A percentile compares a stretch with the other conserved stretches of the same genome.
phyloP scores from a whole-genome alignment of 1,140 invertebrate species.

The Ceratosolen fusciceps region DNA sequence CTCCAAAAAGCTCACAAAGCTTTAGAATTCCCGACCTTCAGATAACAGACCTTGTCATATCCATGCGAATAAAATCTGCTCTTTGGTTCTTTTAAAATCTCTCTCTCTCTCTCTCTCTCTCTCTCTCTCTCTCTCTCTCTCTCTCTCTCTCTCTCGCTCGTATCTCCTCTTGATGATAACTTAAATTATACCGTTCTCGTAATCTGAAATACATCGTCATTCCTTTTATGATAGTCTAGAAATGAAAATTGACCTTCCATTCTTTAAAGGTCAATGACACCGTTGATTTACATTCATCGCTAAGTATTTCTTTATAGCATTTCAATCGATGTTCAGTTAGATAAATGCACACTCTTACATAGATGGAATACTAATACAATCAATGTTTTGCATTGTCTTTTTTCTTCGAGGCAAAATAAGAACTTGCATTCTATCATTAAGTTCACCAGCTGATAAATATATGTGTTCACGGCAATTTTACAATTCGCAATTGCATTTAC shows the following conservation, averaged over 20 bases:
- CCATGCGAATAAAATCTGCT: too few relatives aligned
- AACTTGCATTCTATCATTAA: background rate
- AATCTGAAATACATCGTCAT: background rate
- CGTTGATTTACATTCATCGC: background rate
- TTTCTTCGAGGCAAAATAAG: background rate
- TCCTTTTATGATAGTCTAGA: background rate
- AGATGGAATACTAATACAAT: background rate
- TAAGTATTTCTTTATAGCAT: slow-evolving; percentile 23
- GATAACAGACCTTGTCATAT: too few relatives aligned
- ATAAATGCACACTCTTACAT: background rate
- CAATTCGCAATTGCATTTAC: background rate
- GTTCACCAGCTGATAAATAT: background rate
- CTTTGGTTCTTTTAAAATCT: background rate
- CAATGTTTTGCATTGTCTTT: background rate
- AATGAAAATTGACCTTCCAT: background rate
- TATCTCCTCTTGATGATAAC: background rate
- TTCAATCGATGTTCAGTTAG: background rate
- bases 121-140: slow-evolving; percentile 1
- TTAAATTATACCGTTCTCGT: background rate
- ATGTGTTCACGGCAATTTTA: background rate
- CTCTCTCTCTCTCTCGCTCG: background rate
- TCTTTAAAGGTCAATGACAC: slow-evolving; percentile 3
- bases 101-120: background rate
- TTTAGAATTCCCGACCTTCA: too few relatives aligned
- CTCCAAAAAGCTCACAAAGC: too few relatives aligned